A percentile compares a stretch with the other conserved stretches of the same genome.
Evolutionary conservation across 2,888 invertebrate species (phyloP).

Genomic region (Drosophila nigricruria): DNA sequence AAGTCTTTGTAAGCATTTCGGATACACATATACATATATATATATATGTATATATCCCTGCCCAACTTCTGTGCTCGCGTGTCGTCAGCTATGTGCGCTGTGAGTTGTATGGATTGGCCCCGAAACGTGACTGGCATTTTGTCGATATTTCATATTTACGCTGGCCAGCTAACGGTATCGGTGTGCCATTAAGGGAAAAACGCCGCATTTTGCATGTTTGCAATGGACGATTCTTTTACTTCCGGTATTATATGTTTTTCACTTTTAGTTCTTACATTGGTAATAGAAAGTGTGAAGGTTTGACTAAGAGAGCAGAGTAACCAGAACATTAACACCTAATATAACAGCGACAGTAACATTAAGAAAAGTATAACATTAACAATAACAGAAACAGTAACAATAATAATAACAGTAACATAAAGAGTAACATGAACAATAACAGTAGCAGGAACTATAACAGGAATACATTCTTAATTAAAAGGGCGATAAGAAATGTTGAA

Average conservation of each 20-base stretch:
- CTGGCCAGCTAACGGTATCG: conserved; percentile 35
- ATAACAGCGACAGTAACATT: background rate
- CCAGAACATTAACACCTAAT: background rate
- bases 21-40: background rate
- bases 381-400: background rate
- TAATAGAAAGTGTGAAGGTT: conserved; percentile 16
- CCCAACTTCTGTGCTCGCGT: conserved; percentile 36
- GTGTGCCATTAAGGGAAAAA: conserved; percentile 16
- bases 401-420: background rate
- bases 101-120: conserved; percentile 32
- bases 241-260: conserved; percentile 17
- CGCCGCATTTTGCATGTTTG: conserved; percentile 6
- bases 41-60: background rate
- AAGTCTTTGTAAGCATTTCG: background rate
- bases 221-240: conserved; percentile 24
- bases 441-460: background rate
- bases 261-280: conserved; percentile 11
- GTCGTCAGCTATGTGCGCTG: conserved; percentile 16
- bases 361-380: background rate
- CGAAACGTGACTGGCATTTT: conserved; percentile 67
- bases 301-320: background rate
- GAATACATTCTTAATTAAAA: no score
- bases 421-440: background rate
- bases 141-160: conserved; percentile 33
- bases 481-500: background rate